Base-by-base conservation (phyloP, 2,797 vertebrate genomes). In the Taeniopygia guttata region DNA sequence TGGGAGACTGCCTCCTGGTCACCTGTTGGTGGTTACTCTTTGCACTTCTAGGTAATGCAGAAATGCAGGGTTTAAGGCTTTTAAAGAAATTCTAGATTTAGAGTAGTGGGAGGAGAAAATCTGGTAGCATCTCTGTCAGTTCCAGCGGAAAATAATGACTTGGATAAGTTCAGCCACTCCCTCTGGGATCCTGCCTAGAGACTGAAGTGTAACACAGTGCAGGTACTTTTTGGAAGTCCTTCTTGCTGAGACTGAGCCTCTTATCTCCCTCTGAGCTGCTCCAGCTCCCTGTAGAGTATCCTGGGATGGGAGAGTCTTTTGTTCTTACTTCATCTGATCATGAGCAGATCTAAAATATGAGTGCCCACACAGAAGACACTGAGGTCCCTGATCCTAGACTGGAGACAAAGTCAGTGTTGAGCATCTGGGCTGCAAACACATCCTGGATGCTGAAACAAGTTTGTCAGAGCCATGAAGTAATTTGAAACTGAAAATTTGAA, bases 361-460 rank as follows among this genome's bases (percentile, higher is more conserved):
- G 23, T 25, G 23, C 10, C 27, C 6, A 7, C 32, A 16, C 2
- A 1, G 6, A 42, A 58, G 56, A 54, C 17, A 4, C 2, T 11
- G 43, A 77, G 8, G 27, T 85, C 36, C 15, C 11, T 3, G 5
- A 55, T 81, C 56, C 25, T 48, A 34, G 21, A 17, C 58, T 69
- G 19, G 63, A 72, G 42, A 22, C 34, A 40, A 77, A 83, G 29
- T 25, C 10, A 0, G 2, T 3, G 8, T 51, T 48, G 56, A 32
- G 10, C 52, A 11, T 52, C 26, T 67, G 55, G 58, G 40, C 43
- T 91, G 55, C 48, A 76, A n/a, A 63, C n/a, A 22, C 26, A 69
- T 17, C 38, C 56, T 74, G 34, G 30, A 27, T 5, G 6, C 45
- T 84, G 73, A 43, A 76, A 2, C 6, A 22, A 21, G 17, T 36